These are phyloP conservation scores for Pangasius djambal DNA, from an alignment of 2,797 vertebrate genomes.

Conservation along the genomic window DNA sequence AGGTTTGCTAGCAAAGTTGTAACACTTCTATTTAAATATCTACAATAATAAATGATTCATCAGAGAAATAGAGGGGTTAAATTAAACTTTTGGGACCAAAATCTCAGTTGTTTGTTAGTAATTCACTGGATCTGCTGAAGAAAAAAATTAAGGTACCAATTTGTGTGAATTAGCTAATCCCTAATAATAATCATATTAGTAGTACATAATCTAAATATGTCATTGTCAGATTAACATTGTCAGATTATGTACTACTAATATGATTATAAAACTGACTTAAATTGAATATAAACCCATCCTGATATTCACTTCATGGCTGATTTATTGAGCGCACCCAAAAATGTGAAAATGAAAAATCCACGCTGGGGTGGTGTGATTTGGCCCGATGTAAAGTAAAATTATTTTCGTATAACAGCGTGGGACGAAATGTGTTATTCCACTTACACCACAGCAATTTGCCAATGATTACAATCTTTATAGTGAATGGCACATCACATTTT, in stretches of 20 bases:
- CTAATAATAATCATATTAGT: too few relatives aligned
- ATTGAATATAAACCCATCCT: neutral
- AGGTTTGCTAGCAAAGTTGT: neutral
- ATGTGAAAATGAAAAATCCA: neutral
- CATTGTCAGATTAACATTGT: neutral
- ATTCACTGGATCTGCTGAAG: neutral
- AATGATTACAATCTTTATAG: neutral
- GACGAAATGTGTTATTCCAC: neutral
- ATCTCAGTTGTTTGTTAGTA: neutral
- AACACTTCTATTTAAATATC: neutral
- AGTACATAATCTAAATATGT: too few relatives aligned
- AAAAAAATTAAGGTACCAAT: neutral
- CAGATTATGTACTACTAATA: neutral
- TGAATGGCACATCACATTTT: neutral
- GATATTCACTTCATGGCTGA: neutral
- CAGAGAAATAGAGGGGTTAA: neutral
- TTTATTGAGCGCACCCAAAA: neutral
- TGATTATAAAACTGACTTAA: neutral
- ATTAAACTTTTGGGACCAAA: neutral
- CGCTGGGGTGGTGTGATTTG: neutral
- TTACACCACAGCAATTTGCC: neutral
- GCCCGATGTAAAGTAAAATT: neutral
- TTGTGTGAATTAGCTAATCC: neutral
- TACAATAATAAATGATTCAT: neutral
- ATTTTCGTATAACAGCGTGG: neutral